Evolutionary conservation across 2,888 invertebrate genomes (phyloP).

Genomic region (Epirrhoe tristata): DNA sequence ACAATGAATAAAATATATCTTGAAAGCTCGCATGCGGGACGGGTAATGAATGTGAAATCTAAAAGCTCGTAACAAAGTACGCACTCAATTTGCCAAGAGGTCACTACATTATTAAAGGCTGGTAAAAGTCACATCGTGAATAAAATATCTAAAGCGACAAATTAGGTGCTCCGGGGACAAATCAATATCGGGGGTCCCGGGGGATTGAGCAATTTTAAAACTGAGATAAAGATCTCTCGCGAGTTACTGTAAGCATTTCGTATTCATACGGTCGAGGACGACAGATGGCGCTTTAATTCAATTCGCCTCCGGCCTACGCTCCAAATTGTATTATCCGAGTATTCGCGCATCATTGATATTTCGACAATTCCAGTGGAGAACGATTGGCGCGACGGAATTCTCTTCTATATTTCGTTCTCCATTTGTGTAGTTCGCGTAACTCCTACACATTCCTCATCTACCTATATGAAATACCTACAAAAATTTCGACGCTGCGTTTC

Average conservation of each 20-base stretch:
- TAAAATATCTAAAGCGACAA: conserved; percentile 76
- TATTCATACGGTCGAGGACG: conserved; percentile 81
- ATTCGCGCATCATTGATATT: conserved; percentile 86
- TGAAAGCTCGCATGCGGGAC: conserved; percentile 48
- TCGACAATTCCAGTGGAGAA: conserved; percentile 75
- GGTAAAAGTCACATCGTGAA: conserved; percentile 68
- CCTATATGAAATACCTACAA: not conserved
- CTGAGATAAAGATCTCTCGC: conserved; percentile 82
- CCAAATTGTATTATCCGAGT: conserved; percentile 82
- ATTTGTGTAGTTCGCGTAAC: conserved; percentile 49
- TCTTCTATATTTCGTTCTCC: conserved; percentile 47
- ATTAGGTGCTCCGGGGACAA: conserved; percentile 78
- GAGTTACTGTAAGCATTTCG: conserved; percentile 79
- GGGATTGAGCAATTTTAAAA: conserved; percentile 84
- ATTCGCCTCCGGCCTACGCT: conserved; percentile 82
- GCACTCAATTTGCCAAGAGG: conserved; percentile 43
- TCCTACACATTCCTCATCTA: conserved; percentile 9
- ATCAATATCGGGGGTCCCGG: conserved; percentile 75
- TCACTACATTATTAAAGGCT: conserved; percentile 53
- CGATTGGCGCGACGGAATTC: conserved; percentile 54
- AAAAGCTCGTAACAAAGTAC: conserved; percentile 39
- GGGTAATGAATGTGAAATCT: conserved; percentile 41
- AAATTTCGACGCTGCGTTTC: not conserved
- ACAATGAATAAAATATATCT: conserved; percentile 66
- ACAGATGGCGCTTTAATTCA: conserved; percentile 84